Percentiles rank a stretch among this genome's conserved stretches.
These are phyloP conservation scores for Corella eumyota DNA, from an alignment of 23 tunicate species.

Conservation along the genomic window DNA sequence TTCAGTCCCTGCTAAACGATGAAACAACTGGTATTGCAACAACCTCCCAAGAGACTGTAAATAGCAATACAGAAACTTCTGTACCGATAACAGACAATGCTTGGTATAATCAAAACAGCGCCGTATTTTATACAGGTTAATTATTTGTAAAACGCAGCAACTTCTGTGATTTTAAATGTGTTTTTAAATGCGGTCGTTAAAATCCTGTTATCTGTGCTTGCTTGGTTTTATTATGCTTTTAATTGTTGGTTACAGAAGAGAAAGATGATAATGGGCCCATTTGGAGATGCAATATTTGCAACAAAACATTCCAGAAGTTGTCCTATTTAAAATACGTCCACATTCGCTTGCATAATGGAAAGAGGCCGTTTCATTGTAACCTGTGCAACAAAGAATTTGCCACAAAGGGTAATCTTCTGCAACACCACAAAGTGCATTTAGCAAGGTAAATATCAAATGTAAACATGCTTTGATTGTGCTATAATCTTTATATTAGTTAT, in stretches of 20 bases:
- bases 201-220: too few species aligned
- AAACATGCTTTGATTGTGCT: neutral
- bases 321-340: constrained; percentile 34
- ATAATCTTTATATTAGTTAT: too few species aligned
- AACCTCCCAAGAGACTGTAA: too few species aligned
- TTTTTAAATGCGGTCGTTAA: too few species aligned
- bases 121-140: too few species aligned
- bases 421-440: constrained; percentile 30
- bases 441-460: constrained; percentile 11
- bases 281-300: constrained; percentile 28
- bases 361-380: constrained; percentile 14
- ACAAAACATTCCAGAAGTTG: constrained; percentile 13
- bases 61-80: too few species aligned
- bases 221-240: neutral
- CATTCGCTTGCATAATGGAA: constrained; percentile 21
- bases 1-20: too few species aligned
- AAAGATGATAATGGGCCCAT: constrained; percentile 15
- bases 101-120: too few species aligned
- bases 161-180: too few species aligned
- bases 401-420: constrained; percentile 29
- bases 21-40: too few species aligned
- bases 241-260: constrained; percentile 4
- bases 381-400: constrained; percentile 28
- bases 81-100: too few species aligned
- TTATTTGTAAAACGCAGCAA: too few species aligned